phyloP scores from a whole-genome alignment of 2,888 invertebrate genomes.

The Pyrrhia umbra region DNA sequence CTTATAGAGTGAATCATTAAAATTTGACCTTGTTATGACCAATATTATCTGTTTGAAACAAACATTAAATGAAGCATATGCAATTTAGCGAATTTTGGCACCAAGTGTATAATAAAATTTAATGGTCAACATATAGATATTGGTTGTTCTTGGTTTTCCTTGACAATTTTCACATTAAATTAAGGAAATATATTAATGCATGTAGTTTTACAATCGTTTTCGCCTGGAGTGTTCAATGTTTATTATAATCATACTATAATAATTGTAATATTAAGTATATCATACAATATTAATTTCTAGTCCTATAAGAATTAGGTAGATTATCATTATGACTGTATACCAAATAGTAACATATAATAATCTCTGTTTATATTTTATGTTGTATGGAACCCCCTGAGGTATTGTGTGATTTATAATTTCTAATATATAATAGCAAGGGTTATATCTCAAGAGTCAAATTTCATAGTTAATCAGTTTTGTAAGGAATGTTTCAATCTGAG shows the following conservation, averaged over 20 bases:
- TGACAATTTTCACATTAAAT: slow-evolving; percentile 29
- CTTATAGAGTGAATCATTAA: neutral
- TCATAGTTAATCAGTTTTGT: too few species aligned
- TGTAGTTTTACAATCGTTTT: slow-evolving; percentile 62
- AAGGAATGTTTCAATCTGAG: neutral
- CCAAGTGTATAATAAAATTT: neutral
- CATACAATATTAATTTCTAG: slow-evolving; percentile 53
- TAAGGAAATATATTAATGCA: slow-evolving; percentile 48
- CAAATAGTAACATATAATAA: slow-evolving; percentile 45
- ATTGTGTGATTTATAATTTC: slow-evolving; percentile 21
- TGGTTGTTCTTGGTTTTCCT: slow-evolving; percentile 18
- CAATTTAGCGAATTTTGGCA: neutral
- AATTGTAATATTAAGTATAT: slow-evolving; percentile 53
- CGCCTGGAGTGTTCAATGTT: slow-evolving; percentile 77
- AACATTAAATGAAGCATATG: neutral
- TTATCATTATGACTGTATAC: slow-evolving; percentile 55
- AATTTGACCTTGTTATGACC: neutral
- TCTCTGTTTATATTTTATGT: slow-evolving; percentile 21
- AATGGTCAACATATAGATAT: neutral
- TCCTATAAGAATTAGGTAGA: slow-evolving; percentile 49
- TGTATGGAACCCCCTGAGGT: slow-evolving; percentile 32
- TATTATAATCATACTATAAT: slow-evolving; percentile 52
- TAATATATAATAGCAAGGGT: neutral
- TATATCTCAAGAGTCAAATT: neutral
- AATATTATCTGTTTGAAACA: neutral